Evolutionary conservation across 2,888 invertebrate genomes (phyloP).

Genomic region (Clunio marinus): DNA sequence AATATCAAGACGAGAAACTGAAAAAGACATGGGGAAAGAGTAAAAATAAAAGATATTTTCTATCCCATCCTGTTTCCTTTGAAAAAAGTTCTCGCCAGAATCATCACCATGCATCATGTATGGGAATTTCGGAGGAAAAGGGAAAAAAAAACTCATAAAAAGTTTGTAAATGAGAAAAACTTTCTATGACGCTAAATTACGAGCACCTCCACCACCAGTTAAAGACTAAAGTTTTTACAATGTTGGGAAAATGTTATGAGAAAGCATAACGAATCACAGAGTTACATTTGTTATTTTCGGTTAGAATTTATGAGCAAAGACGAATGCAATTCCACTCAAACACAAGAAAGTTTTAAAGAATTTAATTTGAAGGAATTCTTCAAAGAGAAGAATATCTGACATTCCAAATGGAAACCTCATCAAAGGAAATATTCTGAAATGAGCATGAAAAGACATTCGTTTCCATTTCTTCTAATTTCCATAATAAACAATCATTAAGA

Average conservation of each 20-base stretch:
- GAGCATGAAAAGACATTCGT: neutral
- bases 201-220: neutral
- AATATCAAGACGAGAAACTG: too few species aligned
- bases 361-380: too few species aligned
- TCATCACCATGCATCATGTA: neutral
- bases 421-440: neutral
- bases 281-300: too few species aligned
- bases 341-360: too few species aligned
- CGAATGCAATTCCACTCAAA: too few species aligned
- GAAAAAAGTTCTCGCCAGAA: neutral
- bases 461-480: neutral
- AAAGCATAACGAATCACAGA: too few species aligned
- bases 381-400: neutral
- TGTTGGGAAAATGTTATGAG: neutral
- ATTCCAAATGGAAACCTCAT: neutral
- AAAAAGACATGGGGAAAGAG: conserved; percentile 2
- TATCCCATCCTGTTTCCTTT: too few species aligned
- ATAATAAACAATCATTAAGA: conserved; percentile 24
- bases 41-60: neutral
- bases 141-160: neutral
- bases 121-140: too few species aligned
- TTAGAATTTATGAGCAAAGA: too few species aligned
- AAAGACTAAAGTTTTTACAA: neutral
- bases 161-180: conserved; percentile 6
- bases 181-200: neutral